These are phyloP conservation scores for Rhinogobius similis DNA, from an alignment of 2,113 vertebrate genomes.

Conservation along the genomic window DNA sequence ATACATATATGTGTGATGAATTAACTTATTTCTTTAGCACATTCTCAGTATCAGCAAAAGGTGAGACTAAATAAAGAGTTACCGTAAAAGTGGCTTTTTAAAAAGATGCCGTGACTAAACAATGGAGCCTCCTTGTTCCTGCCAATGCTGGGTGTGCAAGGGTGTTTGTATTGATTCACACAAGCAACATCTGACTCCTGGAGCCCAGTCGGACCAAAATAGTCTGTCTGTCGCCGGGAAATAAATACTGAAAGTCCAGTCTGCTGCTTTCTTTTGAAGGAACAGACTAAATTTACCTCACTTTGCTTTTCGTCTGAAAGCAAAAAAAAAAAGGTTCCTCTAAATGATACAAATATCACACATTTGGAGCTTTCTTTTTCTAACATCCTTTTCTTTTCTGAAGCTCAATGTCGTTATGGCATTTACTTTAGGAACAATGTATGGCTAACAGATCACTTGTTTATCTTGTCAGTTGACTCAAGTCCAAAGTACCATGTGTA, in stretches of 20 bases:
- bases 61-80: neutral
- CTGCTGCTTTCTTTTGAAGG: neutral
- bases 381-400: no score
- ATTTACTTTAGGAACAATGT: no score
- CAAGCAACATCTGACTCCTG: conserved; percentile 34
- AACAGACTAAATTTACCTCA: neutral
- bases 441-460: no score
- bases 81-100: neutral
- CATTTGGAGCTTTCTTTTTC: no score
- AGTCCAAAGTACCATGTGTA: no score
- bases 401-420: no score
- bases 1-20: no score
- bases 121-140: conserved; percentile 5
- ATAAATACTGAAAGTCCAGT: conserved; percentile 4
- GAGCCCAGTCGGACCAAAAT: conserved; percentile 32
- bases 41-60: no score
- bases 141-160: neutral
- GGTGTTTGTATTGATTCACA: conserved; percentile 27
- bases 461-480: no score
- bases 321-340: neutral
- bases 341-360: neutral
- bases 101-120: conserved; percentile 10
- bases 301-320: conserved; percentile 1
- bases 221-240: conserved; percentile 23
- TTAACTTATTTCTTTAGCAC: no score